Conservation (phyloP, 2,797 vertebrate species). For the Parauchenoglanis punctatus region DNA sequence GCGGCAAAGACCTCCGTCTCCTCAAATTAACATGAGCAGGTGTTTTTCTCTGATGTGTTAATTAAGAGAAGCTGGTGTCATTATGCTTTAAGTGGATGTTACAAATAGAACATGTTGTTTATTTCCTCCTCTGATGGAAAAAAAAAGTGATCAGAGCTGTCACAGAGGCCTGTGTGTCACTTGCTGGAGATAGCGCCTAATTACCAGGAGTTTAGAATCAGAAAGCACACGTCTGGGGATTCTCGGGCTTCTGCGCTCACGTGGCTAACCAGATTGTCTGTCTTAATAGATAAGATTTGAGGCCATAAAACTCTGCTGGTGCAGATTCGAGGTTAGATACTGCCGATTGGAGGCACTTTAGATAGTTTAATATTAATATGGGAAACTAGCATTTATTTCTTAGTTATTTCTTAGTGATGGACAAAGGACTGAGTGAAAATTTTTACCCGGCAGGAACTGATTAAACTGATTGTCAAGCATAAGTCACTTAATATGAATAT, state of each 20-base stretch:
- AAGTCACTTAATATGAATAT: not conserved
- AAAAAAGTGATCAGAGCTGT: conserved; percentile 73
- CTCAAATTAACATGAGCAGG: conserved; percentile 79
- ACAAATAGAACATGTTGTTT: conserved; percentile 77
- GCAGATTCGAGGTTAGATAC: conserved; percentile 38
- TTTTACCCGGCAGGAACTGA: not conserved
- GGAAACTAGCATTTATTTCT: not conserved
- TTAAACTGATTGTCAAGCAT: not conserved
- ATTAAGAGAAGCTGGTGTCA: conserved; percentile 85
- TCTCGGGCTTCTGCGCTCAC: conserved; percentile 49
- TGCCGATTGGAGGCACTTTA: not conserved
- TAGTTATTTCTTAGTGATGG: not conserved
- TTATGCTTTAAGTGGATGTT: conserved; percentile 85
- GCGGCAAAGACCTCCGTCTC: conserved; percentile 67
- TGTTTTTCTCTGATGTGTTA: conserved; percentile 85
- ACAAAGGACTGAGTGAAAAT: not conserved
- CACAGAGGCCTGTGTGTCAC: conserved; percentile 60
- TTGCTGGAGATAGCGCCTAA: conserved; percentile 60
- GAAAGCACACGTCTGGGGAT: conserved; percentile 57
- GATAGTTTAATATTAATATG: not conserved
- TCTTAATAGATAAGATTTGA: conserved; percentile 53
- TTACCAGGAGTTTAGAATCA: conserved; percentile 59
- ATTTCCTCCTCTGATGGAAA: conserved; percentile 70
- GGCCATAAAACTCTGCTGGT: conserved; percentile 52
- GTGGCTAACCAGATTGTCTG: conserved; percentile 59